phyloP scores from a whole-genome alignment of 92 coral and sea anemone species.

The Phenganax stokvisi region DNA sequence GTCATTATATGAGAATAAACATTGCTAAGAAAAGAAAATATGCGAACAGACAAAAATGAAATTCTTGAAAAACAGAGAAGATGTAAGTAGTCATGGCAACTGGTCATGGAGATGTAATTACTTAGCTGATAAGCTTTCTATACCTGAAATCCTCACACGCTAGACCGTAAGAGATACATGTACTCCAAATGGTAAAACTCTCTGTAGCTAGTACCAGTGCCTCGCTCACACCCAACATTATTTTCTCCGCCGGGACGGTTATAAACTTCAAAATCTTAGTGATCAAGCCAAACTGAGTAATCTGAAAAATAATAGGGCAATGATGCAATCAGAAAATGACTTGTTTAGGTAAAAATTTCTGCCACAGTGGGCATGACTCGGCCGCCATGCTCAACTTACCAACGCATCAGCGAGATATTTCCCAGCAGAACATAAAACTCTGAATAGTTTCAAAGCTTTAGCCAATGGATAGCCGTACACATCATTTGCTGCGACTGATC shows the following conservation, averaged over 20 bases:
- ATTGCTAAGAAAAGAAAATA: conserved; percentile 48
- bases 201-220: conserved; percentile 62
- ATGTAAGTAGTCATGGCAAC: not conserved
- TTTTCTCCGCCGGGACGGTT: conserved; percentile 60
- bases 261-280: conserved; percentile 71
- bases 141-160: conserved; percentile 84
- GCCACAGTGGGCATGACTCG: not conserved
- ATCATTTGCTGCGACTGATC: conserved; percentile 35
- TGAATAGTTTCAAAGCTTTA: conserved; percentile 70
- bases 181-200: conserved; percentile 79
- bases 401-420: conserved; percentile 64
- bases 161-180: conserved; percentile 78
- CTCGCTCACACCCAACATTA: conserved; percentile 53
- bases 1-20: conserved; percentile 61
- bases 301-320: conserved; percentile 40
- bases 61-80: not conserved
- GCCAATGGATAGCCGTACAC: conserved; percentile 66
- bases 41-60: not conserved
- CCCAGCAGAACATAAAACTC: conserved; percentile 74
- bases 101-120: not conserved
- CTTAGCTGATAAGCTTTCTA: not conserved
- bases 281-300: conserved; percentile 61
- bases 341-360: conserved; percentile 12
- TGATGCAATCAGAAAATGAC: not conserved
- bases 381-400: conserved; percentile 44